phyloP scores from a whole-genome alignment of 2,888 invertebrate species.

The Tupiocoris notatus region DNA sequence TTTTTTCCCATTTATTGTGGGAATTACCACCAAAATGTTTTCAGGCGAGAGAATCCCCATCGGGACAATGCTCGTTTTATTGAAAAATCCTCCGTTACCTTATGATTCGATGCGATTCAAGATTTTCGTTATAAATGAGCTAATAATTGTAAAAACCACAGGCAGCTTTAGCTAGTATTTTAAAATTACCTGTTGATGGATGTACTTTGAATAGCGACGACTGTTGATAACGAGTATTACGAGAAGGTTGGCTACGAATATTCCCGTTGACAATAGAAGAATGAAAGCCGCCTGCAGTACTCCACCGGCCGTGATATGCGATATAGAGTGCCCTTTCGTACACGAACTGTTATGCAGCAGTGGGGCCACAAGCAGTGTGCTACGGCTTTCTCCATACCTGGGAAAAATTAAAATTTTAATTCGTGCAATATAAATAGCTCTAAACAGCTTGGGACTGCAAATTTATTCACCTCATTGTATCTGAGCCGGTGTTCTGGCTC shows the following conservation, averaged over 20 bases:
- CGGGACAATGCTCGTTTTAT: no score
- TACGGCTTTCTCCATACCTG: slow-evolving; percentile 49
- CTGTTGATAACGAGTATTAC: slow-evolving; percentile 82
- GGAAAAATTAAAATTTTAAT: not conserved
- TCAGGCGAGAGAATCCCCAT: no score
- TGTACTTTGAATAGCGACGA: slow-evolving; percentile 68
- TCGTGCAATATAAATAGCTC: no score
- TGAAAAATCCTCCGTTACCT: no score
- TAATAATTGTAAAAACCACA: no score
- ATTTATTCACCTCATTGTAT: not conserved
- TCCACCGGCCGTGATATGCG: slow-evolving; percentile 62
- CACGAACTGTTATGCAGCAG: slow-evolving; percentile 81
- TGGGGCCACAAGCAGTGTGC: slow-evolving; percentile 74
- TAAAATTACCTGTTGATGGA: slow-evolving; percentile 87
- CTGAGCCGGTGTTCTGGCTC: not conserved
- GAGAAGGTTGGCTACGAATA: slow-evolving; percentile 75
- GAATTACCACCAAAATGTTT: no score
- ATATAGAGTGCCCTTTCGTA: slow-evolving; percentile 65
- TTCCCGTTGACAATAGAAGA: slow-evolving; percentile 72
- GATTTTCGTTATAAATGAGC: no score
- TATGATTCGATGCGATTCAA: no score
- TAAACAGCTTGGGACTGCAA: no score
- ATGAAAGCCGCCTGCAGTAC: slow-evolving; percentile 75
- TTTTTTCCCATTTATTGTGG: no score
- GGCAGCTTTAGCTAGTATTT: no score